Conservation (phyloP, 2,113 vertebrate genomes). For the Rhineura floridana region DNA sequence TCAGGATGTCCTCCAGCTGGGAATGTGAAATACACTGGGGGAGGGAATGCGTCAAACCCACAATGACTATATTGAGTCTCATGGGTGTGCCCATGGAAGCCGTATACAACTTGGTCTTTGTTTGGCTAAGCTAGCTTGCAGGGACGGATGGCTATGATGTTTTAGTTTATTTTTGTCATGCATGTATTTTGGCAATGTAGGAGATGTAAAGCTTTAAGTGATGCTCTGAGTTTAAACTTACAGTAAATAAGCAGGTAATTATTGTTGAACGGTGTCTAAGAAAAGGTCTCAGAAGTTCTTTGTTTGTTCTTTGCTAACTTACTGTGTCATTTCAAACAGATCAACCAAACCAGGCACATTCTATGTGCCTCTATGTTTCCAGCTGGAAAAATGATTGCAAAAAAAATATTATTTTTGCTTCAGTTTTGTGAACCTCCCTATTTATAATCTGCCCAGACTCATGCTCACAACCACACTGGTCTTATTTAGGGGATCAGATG, state of each 20-base stretch:
- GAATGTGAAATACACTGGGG: background rate
- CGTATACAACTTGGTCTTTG: conserved; percentile 22
- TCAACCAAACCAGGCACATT: background rate
- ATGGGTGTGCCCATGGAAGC: background rate
- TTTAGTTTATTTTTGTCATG: conserved; percentile 37
- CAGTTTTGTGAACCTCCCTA: background rate
- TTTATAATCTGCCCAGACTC: background rate
- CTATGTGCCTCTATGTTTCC: background rate
- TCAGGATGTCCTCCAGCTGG: conserved; percentile 7
- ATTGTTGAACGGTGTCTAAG: conserved; percentile 33
- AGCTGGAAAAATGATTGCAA: background rate
- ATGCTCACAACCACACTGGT: background rate
- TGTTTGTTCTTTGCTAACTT: conserved; percentile 56
- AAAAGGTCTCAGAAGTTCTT: conserved; percentile 53
- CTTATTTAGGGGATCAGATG: background rate
- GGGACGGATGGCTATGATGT: conserved; percentile 31
- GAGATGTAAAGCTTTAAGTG: conserved; percentile 46
- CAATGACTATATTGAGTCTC: conserved; percentile 10
- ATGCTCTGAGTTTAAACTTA: conserved; percentile 14
- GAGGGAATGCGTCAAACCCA: background rate
- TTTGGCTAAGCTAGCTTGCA: background rate
- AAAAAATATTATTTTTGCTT: conserved; percentile 11
- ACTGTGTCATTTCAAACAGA: conserved; percentile 3
- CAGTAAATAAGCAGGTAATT: background rate
- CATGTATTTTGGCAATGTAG: conserved; percentile 27